A percentile compares a stretch with the other conserved stretches of the same genome.
Conservation (phyloP, 2,113 vertebrate species). For the Passer domesticus region DNA sequence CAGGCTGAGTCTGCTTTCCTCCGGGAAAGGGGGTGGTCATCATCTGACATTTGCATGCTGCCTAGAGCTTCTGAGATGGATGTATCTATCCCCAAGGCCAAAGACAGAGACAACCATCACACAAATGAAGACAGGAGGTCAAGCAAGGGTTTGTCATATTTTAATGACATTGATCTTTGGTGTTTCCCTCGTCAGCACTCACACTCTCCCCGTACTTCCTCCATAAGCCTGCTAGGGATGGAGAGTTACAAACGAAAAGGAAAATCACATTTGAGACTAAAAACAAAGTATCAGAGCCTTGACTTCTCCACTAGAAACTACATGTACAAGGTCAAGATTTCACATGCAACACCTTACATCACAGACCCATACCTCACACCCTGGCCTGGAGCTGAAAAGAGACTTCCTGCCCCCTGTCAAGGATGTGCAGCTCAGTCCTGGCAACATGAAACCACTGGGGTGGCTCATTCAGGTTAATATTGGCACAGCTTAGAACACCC, state of each 20-base stretch:
- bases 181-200: constrained; percentile 81
- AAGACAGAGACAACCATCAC: background rate
- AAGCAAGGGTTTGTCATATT: constrained; percentile 78
- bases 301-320: constrained; percentile 82
- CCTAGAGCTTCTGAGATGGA: background rate
- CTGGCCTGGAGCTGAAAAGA: constrained; percentile 69
- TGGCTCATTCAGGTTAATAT: constrained; percentile 56
- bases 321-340: constrained; percentile 80
- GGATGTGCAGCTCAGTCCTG: constrained; percentile 52
- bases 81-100: background rate
- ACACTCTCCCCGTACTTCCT: constrained; percentile 71
- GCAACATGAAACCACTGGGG: constrained; percentile 51
- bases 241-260: constrained; percentile 82
- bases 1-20: background rate
- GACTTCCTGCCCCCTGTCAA: constrained; percentile 29
- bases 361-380: constrained; percentile 78
- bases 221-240: constrained; percentile 75
- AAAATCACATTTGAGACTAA: constrained; percentile 83
- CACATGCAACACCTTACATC: constrained; percentile 85
- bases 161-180: constrained; percentile 84
- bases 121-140: constrained; percentile 52
- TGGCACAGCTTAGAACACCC: constrained; percentile 58
- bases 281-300: constrained; percentile 79
- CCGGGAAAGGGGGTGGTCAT: background rate
- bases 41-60: background rate